phyloP scores from a whole-genome alignment of 2,113 vertebrate genomes.

The Xenopus borealis region DNA sequence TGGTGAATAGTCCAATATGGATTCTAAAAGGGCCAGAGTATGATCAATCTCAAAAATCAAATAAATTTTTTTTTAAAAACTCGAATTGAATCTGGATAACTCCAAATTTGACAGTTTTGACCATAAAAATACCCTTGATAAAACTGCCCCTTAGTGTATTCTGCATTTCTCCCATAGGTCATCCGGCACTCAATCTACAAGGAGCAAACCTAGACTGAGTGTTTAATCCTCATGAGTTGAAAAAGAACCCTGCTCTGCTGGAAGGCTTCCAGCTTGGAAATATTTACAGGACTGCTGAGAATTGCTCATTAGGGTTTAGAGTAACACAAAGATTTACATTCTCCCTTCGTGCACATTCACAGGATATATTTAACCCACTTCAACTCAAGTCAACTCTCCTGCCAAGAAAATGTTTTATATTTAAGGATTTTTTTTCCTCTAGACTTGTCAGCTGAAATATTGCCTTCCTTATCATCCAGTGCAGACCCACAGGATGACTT shows the following conservation, averaged over 20 bases:
- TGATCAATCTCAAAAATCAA: too few relatives aligned
- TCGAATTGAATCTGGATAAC: too few relatives aligned
- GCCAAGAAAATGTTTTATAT: slow-evolving; percentile 38
- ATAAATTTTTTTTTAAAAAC: too few relatives aligned
- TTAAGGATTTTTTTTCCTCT: slow-evolving; percentile 21
- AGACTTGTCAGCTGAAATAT: slow-evolving; percentile 38
- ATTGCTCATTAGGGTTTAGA: slow-evolving; percentile 36
- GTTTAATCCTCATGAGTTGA: slow-evolving; percentile 30
- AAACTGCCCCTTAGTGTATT: not conserved
- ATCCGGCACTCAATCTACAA: slow-evolving; percentile 30
- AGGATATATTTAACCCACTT: slow-evolving; percentile 45
- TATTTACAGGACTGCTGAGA: slow-evolving; percentile 42
- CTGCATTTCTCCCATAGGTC: slow-evolving; percentile 27
- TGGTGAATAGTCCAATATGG: too few relatives aligned
- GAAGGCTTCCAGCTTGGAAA: slow-evolving; percentile 34
- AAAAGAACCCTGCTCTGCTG: slow-evolving; percentile 17
- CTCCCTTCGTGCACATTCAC: slow-evolving; percentile 37
- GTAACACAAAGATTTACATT: slow-evolving; percentile 41
- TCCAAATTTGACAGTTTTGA: too few relatives aligned
- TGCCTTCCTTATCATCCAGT: slow-evolving; percentile 27
- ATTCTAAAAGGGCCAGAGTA: too few relatives aligned
- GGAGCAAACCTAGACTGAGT: slow-evolving; percentile 9
- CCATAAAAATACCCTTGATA: too few relatives aligned
- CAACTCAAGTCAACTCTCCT: slow-evolving; percentile 34
- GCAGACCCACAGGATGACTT: slow-evolving; percentile 25